phyloP scores from a whole-genome alignment of 2,797 vertebrate genomes.

The Hippoglossus hippoglossus region DNA sequence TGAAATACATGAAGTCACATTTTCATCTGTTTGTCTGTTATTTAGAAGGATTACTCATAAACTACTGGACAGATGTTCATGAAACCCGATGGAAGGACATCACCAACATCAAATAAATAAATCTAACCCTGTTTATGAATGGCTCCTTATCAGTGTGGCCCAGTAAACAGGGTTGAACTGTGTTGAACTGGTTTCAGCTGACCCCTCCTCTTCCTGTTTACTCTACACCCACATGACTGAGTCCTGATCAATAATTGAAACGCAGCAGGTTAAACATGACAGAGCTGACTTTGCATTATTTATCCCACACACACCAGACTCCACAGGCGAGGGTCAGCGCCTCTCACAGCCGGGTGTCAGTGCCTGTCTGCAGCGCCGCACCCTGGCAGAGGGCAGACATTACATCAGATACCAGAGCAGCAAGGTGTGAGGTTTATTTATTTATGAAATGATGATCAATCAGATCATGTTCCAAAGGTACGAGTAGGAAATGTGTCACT shows the following conservation, averaged over 20 bases:
- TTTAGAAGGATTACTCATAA: no score
- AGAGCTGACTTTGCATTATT: conserved; percentile 75
- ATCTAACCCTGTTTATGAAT: no score
- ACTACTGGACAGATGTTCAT: no score
- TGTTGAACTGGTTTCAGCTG: not conserved
- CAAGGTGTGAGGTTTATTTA: not conserved
- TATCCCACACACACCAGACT: conserved; percentile 45
- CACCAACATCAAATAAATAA: no score
- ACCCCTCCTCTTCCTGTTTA: conserved; percentile 51
- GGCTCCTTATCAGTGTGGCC: not conserved
- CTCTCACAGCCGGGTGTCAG: conserved; percentile 41
- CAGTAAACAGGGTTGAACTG: not conserved
- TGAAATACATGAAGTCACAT: no score
- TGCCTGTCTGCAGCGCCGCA: conserved; percentile 2
- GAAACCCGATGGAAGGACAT: no score
- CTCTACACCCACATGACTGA: conserved; percentile 17
- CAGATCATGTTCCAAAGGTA: conserved; percentile 15
- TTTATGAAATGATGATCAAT: not conserved
- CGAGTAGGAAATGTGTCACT: not conserved
- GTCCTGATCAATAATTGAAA: conserved; percentile 73
- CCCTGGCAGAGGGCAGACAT: not conserved
- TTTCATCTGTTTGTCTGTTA: no score
- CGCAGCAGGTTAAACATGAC: conserved; percentile 71
- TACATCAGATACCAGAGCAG: not conserved
- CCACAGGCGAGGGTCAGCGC: conserved; percentile 19